Base-by-base conservation (phyloP, 2,113 vertebrate species). In the Manacus vitellinus region DNA sequence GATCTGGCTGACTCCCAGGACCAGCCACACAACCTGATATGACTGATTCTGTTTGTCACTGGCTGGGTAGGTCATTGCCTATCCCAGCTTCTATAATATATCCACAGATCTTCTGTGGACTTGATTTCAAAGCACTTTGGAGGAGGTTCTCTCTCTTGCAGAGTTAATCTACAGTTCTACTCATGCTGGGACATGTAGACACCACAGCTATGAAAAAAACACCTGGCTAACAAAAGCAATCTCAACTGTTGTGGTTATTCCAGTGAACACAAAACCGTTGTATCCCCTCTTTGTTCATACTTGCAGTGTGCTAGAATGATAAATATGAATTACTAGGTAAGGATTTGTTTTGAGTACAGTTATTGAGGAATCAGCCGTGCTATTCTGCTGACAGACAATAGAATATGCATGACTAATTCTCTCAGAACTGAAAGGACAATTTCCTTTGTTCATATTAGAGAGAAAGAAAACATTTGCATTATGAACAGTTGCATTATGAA, bases 391-490 rank as follows among this genome's bases (percentile, higher is more conserved):
- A 61, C 52, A 77, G 70, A 37, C 65, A 93, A 72, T 49, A 59
- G 47, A 72, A 61, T 92, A 72, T 68, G 70, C 70, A 61, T 54
- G 68, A 59, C 28, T 68, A 81, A 93, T 84, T 77, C 20, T 24
- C 49, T 73, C 73, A 95, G 76, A 91, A 89, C 74, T 81, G 68
- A 56, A 78, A 84, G 43, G 56, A 62, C 73, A 94, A 66, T 68
- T 16, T 47, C 54, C 30, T 91, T 72, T 3, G 4, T 85, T 95
- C 91, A 72, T 68, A 88, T 62, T n/a, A 85, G 54, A 77, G 27
- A 73, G 84, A 93, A 93, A 74, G 91, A 91, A 96, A 97, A 97
- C 27, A 70, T 89, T 92, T 94, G 52, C 31, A 61, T n/a, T 52
- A 79, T 82, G 82, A 92, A 95, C 37, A 66, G 89, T 92, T 94